Evolutionary conservation across 1,140 invertebrate genomes (phyloP).

Genomic region (Aphidius gifuensis): DNA sequence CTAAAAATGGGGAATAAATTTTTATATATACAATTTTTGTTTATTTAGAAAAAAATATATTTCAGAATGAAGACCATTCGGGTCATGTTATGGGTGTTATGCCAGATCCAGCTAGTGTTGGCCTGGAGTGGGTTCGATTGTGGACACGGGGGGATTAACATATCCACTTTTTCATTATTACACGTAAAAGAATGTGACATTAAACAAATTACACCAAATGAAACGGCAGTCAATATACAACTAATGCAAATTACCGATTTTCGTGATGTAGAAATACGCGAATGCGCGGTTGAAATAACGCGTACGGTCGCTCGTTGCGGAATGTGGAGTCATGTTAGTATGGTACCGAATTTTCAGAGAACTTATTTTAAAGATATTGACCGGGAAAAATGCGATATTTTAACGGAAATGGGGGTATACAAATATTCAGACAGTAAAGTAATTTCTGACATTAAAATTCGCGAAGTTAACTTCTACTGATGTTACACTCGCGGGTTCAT

Average conservation of each 20-base stretch:
- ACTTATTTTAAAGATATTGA: constrained; percentile 14
- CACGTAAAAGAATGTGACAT: constrained; percentile 9
- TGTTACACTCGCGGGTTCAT: constrained; percentile 1
- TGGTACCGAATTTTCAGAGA: neutral
- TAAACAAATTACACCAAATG: neutral
- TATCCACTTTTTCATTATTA: constrained; percentile 4
- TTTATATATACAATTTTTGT: constrained; percentile 9
- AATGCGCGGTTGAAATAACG: constrained; percentile 16
- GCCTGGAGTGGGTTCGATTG: neutral
- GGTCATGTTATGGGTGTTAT: neutral
- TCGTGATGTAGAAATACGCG: constrained; percentile 1
- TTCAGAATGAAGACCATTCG: neutral
- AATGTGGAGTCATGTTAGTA: constrained; percentile 6
- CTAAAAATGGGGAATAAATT: constrained; percentile 6
- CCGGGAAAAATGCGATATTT: constrained; percentile 1
- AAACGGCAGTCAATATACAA: constrained; percentile 10
- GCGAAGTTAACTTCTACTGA: neutral
- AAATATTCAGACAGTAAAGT: neutral
- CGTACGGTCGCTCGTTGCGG: constrained; percentile 20
- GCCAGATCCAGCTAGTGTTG: neutral
- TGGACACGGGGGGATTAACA: neutral
- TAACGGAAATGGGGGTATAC: neutral
- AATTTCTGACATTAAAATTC: neutral
- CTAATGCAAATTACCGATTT: constrained; percentile 13
- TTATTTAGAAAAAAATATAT: constrained; percentile 4